A percentile compares a stretch with the other conserved stretches of the same genome.
Evolutionary conservation across 2,113 vertebrate genomes (phyloP).

Genomic region (Neogobius melanostomus): DNA sequence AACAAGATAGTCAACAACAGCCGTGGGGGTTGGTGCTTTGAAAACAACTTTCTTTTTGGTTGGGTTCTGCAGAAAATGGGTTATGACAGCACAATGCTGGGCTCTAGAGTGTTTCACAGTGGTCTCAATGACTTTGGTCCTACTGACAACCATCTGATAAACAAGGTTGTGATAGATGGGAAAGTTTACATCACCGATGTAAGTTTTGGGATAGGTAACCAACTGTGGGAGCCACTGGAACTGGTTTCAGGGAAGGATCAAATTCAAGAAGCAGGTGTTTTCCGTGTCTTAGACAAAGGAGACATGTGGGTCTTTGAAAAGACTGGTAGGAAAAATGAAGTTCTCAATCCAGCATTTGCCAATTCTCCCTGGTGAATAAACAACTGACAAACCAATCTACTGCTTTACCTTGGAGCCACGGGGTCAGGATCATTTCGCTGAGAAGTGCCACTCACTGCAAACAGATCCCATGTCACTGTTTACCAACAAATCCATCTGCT

Average conservation of each 20-base stretch:
- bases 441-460: conserved; percentile 69
- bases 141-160: conserved; percentile 53
- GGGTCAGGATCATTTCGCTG: conserved; percentile 71
- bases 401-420: conserved; percentile 78
- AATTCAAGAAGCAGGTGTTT: conserved; percentile 74
- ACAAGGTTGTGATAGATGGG: conserved; percentile 72
- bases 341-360: conserved; percentile 76
- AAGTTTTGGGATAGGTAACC: conserved; percentile 79
- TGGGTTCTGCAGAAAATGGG: conserved; percentile 85
- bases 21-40: conserved; percentile 87
- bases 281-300: conserved; percentile 71
- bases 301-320: conserved; percentile 83
- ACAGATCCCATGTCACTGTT: conserved; percentile 78
- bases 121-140: conserved; percentile 24
- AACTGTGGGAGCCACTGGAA: conserved; percentile 84
- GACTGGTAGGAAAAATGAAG: conserved; percentile 67
- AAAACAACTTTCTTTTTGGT: conserved; percentile 83
- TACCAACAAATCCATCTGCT: conserved; percentile 82
- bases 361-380: conserved; percentile 73
- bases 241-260: conserved; percentile 80
- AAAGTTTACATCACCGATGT: conserved; percentile 80
- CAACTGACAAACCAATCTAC: conserved; percentile 70
- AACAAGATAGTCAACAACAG: conserved; percentile 79
- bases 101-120: conserved; percentile 66
- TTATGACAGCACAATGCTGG: conserved; percentile 69